Evolutionary conservation across 2,797 vertebrate genomes (phyloP).

Genomic region (Paguma larvata): DNA sequence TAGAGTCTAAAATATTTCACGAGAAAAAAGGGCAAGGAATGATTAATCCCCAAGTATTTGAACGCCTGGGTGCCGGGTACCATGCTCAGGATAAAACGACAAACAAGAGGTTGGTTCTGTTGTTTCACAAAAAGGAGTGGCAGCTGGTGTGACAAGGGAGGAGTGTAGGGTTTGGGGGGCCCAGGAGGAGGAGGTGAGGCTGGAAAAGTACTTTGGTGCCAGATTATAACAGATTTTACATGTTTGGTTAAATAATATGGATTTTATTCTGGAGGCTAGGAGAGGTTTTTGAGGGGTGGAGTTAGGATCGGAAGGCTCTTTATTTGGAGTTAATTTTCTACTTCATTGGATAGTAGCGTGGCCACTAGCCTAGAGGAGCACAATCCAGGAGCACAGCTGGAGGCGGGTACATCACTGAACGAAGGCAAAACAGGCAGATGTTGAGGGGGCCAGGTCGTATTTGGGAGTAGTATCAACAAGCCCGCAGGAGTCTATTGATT

Average conservation of each 20-base stretch:
- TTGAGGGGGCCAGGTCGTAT: background rate
- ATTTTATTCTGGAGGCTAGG: background rate
- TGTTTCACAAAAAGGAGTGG: background rate
- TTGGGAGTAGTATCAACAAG: background rate
- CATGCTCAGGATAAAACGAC: background rate
- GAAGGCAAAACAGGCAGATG: background rate
- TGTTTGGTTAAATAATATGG: background rate
- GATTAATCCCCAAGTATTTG: background rate
- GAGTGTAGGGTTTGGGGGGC: too few relatives aligned
- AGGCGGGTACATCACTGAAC: background rate
- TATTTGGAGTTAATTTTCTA: background rate
- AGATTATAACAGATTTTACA: background rate
- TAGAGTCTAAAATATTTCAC: slow-evolving; percentile 21
- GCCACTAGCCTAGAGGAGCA: background rate
- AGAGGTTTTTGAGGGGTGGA: background rate
- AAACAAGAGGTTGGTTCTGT: background rate
- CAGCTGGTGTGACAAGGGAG: background rate
- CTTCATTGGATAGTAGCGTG: background rate
- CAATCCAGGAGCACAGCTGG: background rate
- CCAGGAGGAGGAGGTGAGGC: background rate
- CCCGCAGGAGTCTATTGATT: background rate
- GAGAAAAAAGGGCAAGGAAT: background rate
- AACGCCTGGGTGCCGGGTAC: background rate
- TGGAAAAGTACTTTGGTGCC: background rate
- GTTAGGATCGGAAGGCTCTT: background rate